phyloP scores from a whole-genome alignment of 2,113 vertebrate species.

The Forbesichthys agassizii region DNA sequence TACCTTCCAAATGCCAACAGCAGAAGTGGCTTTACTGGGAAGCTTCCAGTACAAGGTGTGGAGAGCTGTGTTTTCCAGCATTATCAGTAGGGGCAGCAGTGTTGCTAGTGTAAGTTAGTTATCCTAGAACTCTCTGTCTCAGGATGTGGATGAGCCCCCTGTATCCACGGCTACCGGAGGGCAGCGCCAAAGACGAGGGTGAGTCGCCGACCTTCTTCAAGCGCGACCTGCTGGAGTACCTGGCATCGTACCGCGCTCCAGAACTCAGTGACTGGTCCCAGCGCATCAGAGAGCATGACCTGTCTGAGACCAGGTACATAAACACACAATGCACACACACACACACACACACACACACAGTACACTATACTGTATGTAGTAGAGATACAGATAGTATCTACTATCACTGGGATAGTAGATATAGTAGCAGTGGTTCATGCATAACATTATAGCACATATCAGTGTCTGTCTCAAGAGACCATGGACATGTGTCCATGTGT shows the following conservation, averaged over 20 bases:
- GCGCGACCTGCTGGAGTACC: slow-evolving; percentile 87
- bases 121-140: background rate
- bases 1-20: too few species aligned
- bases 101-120: background rate
- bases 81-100: background rate
- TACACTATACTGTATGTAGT: background rate
- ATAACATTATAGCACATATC: too few species aligned
- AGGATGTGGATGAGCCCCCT: slow-evolving; percentile 97
- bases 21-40: too few species aligned
- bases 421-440: too few species aligned
- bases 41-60: too few species aligned
- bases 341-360: background rate
- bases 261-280: slow-evolving; percentile 87
- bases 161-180: slow-evolving; percentile 82
- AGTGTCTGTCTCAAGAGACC: too few species aligned
- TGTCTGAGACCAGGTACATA: slow-evolving; percentile 89
- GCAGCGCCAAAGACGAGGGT: slow-evolving; percentile 72
- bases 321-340: background rate
- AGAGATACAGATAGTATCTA: too few species aligned
- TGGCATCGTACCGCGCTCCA: slow-evolving; percentile 82
- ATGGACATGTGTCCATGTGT: too few species aligned
- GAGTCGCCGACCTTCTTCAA: slow-evolving; percentile 93
- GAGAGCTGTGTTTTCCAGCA: background rate
- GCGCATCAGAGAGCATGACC: slow-evolving; percentile 85
- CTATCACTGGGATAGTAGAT: too few species aligned